Evolutionary conservation across 2,113 vertebrate genomes (phyloP).

Genomic region (Indicator indicator): DNA sequence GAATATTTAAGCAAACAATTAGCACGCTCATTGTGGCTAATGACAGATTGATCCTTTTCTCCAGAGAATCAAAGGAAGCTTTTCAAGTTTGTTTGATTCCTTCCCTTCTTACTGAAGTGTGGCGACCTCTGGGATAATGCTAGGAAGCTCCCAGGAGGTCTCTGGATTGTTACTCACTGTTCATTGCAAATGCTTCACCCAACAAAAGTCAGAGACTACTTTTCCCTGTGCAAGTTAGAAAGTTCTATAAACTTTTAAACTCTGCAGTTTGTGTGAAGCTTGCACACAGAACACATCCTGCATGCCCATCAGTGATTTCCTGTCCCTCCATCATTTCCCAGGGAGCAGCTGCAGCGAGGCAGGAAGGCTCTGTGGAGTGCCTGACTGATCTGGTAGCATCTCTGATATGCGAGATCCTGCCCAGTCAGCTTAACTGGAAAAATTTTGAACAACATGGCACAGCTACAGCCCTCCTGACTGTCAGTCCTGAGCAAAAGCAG

Average conservation of each 20-base stretch:
- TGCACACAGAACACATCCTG: neutral
- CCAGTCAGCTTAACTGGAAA: neutral
- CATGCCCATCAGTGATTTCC: neutral
- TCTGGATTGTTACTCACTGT: neutral
- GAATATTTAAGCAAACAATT: constrained; percentile 63
- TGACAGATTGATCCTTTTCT: constrained; percentile 33
- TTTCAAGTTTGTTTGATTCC: constrained; percentile 42
- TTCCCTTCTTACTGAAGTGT: constrained; percentile 13
- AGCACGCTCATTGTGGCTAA: neutral
- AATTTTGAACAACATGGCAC: neutral
- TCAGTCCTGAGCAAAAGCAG: neutral
- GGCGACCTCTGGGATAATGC: constrained; percentile 3
- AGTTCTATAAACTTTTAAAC: neutral
- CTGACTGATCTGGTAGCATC: neutral
- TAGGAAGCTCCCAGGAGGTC: neutral
- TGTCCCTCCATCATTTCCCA: neutral
- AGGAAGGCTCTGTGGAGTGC: neutral
- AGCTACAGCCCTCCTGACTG: neutral
- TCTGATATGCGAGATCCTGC: neutral
- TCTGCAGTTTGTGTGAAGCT: neutral
- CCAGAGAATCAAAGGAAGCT: constrained; percentile 15
- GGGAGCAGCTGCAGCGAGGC: neutral
- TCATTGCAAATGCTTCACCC: neutral
- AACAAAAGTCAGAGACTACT: neutral
- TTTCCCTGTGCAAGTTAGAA: neutral